Conservation (phyloP, 1,140 invertebrate species). For the Zaprionus taronus region DNA sequence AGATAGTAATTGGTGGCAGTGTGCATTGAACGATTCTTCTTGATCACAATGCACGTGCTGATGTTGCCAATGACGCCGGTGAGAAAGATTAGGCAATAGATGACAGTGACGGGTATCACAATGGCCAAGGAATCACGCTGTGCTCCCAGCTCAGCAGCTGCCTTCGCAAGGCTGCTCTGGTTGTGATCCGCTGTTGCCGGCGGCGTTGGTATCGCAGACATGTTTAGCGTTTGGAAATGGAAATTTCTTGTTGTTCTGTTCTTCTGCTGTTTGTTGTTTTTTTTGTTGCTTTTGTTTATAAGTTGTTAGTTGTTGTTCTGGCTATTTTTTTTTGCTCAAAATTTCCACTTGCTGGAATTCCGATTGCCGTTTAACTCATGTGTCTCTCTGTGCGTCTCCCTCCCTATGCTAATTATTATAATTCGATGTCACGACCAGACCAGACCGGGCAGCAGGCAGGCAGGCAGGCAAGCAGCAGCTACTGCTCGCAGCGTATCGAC, state of each 20-base stretch:
- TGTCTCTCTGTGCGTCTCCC: slow-evolving; percentile 32
- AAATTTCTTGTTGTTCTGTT: slow-evolving; percentile 11
- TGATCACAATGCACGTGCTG: slow-evolving; percentile 96
- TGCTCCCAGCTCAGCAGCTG: slow-evolving; percentile 51
- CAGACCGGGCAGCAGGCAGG: slow-evolving; percentile 11
- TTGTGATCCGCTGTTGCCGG: slow-evolving; percentile 17
- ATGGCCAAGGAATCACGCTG: slow-evolving; percentile 88
- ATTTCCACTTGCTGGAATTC: slow-evolving; percentile 72
- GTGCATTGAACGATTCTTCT: slow-evolving; percentile 96
- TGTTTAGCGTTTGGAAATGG: slow-evolving; percentile 26
- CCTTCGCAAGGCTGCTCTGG: slow-evolving; percentile 18
- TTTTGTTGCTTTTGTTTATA: slow-evolving; percentile 27
- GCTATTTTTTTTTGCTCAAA: slow-evolving; percentile 68
- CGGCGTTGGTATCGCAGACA: slow-evolving; percentile 2
- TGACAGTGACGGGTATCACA: slow-evolving; percentile 91
- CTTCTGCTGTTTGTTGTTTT: slow-evolving; percentile 16
- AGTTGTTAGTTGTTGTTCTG: slow-evolving; percentile 15
- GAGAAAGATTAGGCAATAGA: slow-evolving; percentile 94
- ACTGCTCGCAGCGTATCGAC: slow-evolving; percentile 29
- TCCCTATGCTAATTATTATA: slow-evolving; percentile 78
- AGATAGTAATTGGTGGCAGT: slow-evolving; percentile 97
- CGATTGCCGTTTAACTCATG: slow-evolving; percentile 49
- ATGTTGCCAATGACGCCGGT: slow-evolving; percentile 95
- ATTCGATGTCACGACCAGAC: slow-evolving; percentile 66
- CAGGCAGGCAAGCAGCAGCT: slow-evolving; percentile 19